Conservation (phyloP, 2,797 vertebrate species). For the Diplodus sargus region DNA sequence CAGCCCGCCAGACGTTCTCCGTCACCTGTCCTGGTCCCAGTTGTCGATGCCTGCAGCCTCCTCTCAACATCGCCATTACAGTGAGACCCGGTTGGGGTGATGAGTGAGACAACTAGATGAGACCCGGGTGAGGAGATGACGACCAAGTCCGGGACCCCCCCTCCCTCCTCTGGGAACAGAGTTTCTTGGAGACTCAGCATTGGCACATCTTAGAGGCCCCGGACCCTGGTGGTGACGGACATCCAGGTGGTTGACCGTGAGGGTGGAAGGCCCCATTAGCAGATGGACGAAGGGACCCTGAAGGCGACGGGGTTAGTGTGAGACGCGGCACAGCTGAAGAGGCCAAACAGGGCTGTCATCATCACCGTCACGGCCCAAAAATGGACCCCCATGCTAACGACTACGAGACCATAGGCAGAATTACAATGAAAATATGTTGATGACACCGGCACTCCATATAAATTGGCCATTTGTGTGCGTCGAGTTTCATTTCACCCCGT, state of each 20-base stretch:
- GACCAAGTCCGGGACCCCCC: conserved; percentile 20
- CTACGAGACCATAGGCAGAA: conserved; percentile 20
- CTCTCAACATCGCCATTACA: conserved; percentile 51
- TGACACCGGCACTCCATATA: conserved; percentile 6
- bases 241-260: conserved; percentile 74
- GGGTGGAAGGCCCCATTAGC: conserved; percentile 64
- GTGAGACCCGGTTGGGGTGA: conserved; percentile 38
- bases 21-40: conserved; percentile 47
- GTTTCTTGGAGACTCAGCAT: conserved; percentile 38
- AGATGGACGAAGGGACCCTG: conserved; percentile 62
- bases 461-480: conserved; percentile 16
- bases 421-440: conserved; percentile 26
- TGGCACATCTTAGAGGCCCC: conserved; percentile 48
- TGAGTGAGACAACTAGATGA: conserved; percentile 58
- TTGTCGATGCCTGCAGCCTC: conserved; percentile 39
- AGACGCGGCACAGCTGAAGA: conserved; percentile 75
- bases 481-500: conserved; percentile 9
- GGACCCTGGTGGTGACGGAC: conserved; percentile 64
- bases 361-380: conserved; percentile 33
- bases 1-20: conserved; percentile 9
- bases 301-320: conserved; percentile 54
- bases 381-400: conserved; percentile 52
- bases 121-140: conserved; percentile 36
- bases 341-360: conserved; percentile 59
- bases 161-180: conserved; percentile 42